Conservation (phyloP, 2,113 vertebrate species). For the Myanophis thanlyinensis region DNA sequence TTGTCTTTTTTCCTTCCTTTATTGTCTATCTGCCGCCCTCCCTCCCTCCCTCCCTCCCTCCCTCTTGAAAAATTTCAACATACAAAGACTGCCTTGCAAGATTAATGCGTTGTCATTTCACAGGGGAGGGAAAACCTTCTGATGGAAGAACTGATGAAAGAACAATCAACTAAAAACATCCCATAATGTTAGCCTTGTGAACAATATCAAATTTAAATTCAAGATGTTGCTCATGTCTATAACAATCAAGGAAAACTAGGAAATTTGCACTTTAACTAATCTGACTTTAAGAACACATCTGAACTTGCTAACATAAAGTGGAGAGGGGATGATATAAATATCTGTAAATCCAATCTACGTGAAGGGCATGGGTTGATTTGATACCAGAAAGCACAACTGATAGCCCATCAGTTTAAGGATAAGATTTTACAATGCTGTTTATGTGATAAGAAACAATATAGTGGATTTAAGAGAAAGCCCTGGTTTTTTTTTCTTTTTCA, state of each 20-base stretch:
- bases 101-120: background rate
- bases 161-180: background rate
- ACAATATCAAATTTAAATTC: background rate
- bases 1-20: background rate
- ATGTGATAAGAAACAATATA: background rate
- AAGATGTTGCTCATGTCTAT: background rate
- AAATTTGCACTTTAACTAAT: background rate
- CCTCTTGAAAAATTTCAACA: background rate
- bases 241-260: background rate
- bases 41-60: too few relatives aligned
- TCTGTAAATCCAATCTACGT: background rate
- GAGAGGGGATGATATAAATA: background rate
- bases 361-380: constrained; percentile 5
- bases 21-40: too few relatives aligned
- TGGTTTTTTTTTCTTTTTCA: background rate
- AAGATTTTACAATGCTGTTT: background rate
- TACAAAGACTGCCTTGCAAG: background rate
- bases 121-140: background rate
- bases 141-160: background rate
- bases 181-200: background rate
- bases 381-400: background rate
- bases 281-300: background rate
- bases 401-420: constrained; percentile 1
- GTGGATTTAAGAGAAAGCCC: background rate
- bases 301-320: background rate